A percentile compares a stretch with the other conserved stretches of the same genome.
Conservation (phyloP, 2,113 vertebrate genomes). For the Pagrus major region DNA sequence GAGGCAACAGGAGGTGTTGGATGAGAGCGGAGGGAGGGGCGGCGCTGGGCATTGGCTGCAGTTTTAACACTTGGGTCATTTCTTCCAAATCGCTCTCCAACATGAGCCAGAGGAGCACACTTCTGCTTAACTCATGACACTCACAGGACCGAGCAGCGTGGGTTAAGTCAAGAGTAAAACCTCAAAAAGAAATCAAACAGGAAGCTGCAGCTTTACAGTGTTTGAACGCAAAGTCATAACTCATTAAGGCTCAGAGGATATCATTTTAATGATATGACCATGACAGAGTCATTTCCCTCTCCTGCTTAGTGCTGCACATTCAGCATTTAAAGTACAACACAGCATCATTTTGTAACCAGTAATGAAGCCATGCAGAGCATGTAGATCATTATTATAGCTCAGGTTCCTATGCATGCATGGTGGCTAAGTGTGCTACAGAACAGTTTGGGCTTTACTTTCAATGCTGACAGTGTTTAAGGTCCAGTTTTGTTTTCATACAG, state of each 20-base stretch:
- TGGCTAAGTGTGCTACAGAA: constrained; percentile 35
- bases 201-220: constrained; percentile 11
- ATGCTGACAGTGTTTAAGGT: constrained; percentile 41
- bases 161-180: constrained; percentile 1
- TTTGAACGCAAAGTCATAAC: constrained; percentile 19
- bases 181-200: constrained; percentile 27
- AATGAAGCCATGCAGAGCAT: constrained; percentile 17
- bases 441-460: constrained; percentile 28
- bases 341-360: constrained; percentile 24
- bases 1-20: constrained; percentile 32
- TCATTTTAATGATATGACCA: constrained; percentile 35
- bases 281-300: constrained; percentile 19
- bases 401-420: constrained; percentile 28
- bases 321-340: constrained; percentile 46
- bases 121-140: constrained; percentile 24
- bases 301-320: constrained; percentile 29
- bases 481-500: constrained; percentile 47
- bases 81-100: constrained; percentile 60
- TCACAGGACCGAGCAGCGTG: constrained; percentile 12
- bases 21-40: constrained; percentile 38
- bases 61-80: constrained; percentile 73
- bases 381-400: constrained; percentile 41
- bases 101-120: constrained; percentile 29
- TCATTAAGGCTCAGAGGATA: constrained; percentile 15
- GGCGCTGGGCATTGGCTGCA: constrained; percentile 8